Evolutionary conservation across 2,113 vertebrate species (phyloP).

Genomic region (Poecilia latipinna): DNA sequence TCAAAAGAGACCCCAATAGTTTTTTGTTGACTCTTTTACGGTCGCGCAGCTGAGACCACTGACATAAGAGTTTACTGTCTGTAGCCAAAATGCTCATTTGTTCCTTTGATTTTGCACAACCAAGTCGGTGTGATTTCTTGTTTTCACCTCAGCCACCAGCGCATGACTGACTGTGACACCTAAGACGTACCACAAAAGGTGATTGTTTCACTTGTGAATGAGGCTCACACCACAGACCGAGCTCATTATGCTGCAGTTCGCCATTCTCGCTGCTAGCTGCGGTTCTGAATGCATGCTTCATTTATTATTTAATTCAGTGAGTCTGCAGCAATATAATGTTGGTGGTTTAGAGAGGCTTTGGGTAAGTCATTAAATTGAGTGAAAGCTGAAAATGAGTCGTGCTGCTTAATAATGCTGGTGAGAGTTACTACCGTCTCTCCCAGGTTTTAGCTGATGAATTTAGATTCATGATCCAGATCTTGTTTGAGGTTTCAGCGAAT

Average conservation of each 20-base stretch:
- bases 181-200: slow-evolving; percentile 17
- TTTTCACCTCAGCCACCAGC: slow-evolving; percentile 35
- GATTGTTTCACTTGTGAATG: slow-evolving; percentile 56
- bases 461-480: too few relatives aligned
- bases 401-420: slow-evolving; percentile 8
- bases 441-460: not conserved
- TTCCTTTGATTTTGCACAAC: slow-evolving; percentile 6
- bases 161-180: slow-evolving; percentile 34
- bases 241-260: slow-evolving; percentile 58
- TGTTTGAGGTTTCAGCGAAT: too few relatives aligned
- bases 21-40: not conserved
- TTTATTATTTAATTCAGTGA: slow-evolving; percentile 42
- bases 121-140: slow-evolving; percentile 18
- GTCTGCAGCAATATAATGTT: slow-evolving; percentile 8
- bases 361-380: slow-evolving; percentile 11
- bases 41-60: not conserved
- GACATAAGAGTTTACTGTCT: not conserved
- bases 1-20: not conserved
- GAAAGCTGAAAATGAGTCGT: not conserved
- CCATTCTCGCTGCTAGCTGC: slow-evolving; percentile 28
- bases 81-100: not conserved
- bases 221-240: slow-evolving; percentile 42
- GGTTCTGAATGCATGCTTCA: slow-evolving; percentile 28
- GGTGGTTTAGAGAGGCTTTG: not conserved
- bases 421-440: not conserved